Evolutionary conservation across 2,797 vertebrate genomes (phyloP).

Genomic region (Serranus cabrilla): DNA sequence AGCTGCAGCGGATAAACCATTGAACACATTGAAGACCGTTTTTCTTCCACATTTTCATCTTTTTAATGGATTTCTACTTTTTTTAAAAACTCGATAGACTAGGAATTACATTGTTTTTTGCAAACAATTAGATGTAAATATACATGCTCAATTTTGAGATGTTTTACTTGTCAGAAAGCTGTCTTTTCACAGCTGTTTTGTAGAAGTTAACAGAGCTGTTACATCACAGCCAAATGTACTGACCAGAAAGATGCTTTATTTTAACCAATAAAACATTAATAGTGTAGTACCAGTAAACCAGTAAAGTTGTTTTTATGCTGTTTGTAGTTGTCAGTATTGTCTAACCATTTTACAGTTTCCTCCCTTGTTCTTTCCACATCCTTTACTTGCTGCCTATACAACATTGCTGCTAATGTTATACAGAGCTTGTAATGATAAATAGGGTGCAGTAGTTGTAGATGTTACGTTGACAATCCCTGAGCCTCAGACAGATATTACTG

Average conservation of each 20-base stretch:
- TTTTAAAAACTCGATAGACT: constrained; percentile 37
- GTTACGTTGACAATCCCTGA: constrained; percentile 86
- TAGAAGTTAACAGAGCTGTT: constrained; percentile 59
- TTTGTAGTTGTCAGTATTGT: constrained; percentile 63
- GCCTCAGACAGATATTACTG: constrained; percentile 84
- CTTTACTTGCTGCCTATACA: constrained; percentile 78
- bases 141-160: constrained; percentile 77
- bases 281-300: constrained; percentile 53
- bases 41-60: constrained; percentile 43
- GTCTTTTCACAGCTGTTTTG: constrained; percentile 76
- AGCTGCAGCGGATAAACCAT: constrained; percentile 63
- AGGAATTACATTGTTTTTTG: constrained; percentile 71
- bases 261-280: constrained; percentile 62
- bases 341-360: constrained; percentile 52
- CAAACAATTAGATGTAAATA: constrained; percentile 82
- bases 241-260: constrained; percentile 68
- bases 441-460: constrained; percentile 67
- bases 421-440: constrained; percentile 80
- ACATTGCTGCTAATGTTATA: constrained; percentile 84
- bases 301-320: constrained; percentile 50
- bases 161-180: constrained; percentile 77
- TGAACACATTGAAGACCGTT: constrained; percentile 16
- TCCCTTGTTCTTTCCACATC: constrained; percentile 51
- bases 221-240: constrained; percentile 49
- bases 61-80: constrained; percentile 48